A percentile compares a stretch with the other conserved stretches of the same genome.
Evolutionary conservation across 2,113 vertebrate genomes (phyloP).

Genomic region (Microtus richardsoni): DNA sequence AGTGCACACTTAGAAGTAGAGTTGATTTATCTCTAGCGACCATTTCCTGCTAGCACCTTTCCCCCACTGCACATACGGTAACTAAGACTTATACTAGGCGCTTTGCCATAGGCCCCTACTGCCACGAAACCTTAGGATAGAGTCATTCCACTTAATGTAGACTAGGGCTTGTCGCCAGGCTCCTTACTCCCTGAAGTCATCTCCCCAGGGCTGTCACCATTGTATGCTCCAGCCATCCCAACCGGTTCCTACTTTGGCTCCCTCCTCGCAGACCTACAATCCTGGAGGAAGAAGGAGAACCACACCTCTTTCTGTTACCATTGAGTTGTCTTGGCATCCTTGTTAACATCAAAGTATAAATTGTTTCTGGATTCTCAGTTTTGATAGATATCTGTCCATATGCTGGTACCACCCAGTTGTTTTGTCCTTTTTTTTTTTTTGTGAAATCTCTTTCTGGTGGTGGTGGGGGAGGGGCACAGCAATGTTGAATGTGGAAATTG

Average conservation of each 20-base stretch:
- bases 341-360: conserved; percentile 15
- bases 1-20: background rate
- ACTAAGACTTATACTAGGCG: background rate
- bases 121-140: background rate
- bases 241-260: background rate
- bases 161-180: background rate
- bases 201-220: no score
- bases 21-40: background rate
- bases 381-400: background rate
- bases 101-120: background rate
- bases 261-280: background rate
- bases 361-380: background rate
- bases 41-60: background rate
- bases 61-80: background rate
- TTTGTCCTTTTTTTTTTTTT: background rate
- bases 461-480: background rate
- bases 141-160: background rate
- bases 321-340: background rate
- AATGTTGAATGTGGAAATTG: background rate
- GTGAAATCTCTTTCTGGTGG: background rate
- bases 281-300: background rate
- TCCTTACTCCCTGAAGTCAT: background rate
- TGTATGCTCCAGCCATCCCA: background rate
- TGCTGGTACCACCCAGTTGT: background rate
- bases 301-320: background rate